Base-by-base conservation (phyloP, 2,888 invertebrate genomes). In the Congeria kusceri region DNA sequence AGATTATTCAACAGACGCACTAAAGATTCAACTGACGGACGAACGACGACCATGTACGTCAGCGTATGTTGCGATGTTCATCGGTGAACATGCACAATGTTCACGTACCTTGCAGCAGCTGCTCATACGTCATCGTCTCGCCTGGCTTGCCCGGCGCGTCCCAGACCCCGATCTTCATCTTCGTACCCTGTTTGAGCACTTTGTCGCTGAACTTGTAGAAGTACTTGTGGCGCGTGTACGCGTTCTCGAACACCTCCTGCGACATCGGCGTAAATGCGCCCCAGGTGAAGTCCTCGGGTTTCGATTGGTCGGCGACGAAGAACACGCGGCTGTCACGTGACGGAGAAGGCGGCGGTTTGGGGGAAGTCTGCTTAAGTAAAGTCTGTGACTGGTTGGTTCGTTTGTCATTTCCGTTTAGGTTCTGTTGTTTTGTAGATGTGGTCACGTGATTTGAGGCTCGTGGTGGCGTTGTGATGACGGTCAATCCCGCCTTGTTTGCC, bases 111-210 rank as follows among this genome's bases (percentile, higher is more conserved):
- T 91, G 90, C 47, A 91, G 68, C 18, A 91, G 77, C 66, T 91
- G 90, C 80, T 91, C 91, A 63, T 91, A 91, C 0, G 89, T 87
- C 67, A 91, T 77, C 7, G 86, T 87, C 59, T 91, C 91, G 7
- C 90, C 89, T 2, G 89, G 85, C 68, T 88, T 89, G 23, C 88
- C 87, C 25, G 89, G 85, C 20, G 86, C 84, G 59, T 90, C 90
- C 84, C 89, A 86, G 3, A 91, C 88, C 27, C 85, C 84, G 39
- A 88, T 82, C 61, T 89, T 90, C 80, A 91, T 86, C 59, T 84
- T 82, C 29, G 79, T 86, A 5, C 89, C 90, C 71, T 91, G 89
- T 75, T 89, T 86, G 32, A 90, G 73, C 27, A 91, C 77, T 63
- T 82, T 84, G 77, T 87, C 86, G 78, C 89, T 87, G 29, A 90